Evolutionary conservation across 1,140 invertebrate species (phyloP), one percentile per base, ranked within the genome.

Genomic region (Lepeophtheirus salmonis): DNA sequence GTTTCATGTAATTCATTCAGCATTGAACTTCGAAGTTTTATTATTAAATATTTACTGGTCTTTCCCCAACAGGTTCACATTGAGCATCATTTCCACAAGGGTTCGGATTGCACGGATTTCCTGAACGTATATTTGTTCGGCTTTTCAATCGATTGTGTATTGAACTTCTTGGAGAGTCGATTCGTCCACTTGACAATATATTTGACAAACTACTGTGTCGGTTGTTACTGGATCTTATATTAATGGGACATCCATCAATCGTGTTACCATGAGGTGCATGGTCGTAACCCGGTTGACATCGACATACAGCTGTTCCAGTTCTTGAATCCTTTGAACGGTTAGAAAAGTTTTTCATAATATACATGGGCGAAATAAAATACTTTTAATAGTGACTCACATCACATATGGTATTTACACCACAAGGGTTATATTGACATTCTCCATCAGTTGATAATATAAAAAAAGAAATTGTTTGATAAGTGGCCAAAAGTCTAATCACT

Each of bases 81-180:
- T 67, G 60, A 6, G 72, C 69, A 53, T 70, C 67, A 16, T 62
- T 59, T 2, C 71, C 72, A 64, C 72, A 73, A 2, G 67, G 79
- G 24, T 70, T 67, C 6, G 41, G 65, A 12, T 72, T 68, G 69
- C 87, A 89, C 0, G 86, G 82, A 63, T 80, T n/a, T n/a, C n/a
- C n/a, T n/a, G n/a, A n/a, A n/a, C n/a, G n/a, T n/a, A n/a, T n/a
- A n/a, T n/a, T n/a, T n/a, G n/a, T n/a, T n/a, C n/a, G n/a, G 49
- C 18, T 54, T 3, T 22, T 22, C 16, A 54, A 54, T 2, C 52
- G 52, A 22, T 54, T 54, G 18, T 14, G 17, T 22, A 22, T n/a
- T n/a, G n/a, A n/a, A n/a, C n/a, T n/a, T n/a, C n/a, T n/a, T n/a
- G n/a, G n/a, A n/a, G n/a, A n/a, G n/a, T n/a, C n/a, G n/a, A n/a